Conservation (phyloP, 2,113 vertebrate genomes). For the Balaenoptera acutorostrata region DNA sequence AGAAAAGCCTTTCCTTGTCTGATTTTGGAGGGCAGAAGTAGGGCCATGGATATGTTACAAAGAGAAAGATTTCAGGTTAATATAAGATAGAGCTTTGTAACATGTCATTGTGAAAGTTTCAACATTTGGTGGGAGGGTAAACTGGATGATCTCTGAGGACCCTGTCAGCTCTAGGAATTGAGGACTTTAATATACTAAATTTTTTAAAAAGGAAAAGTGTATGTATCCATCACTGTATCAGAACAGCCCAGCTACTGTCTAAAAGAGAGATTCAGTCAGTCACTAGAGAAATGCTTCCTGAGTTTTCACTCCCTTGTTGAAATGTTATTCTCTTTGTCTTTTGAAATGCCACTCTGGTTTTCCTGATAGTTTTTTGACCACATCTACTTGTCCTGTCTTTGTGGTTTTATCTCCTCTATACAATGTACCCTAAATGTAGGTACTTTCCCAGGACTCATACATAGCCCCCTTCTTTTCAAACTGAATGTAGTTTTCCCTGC, state of each 20-base stretch:
- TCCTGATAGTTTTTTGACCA: not conserved
- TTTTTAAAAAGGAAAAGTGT: not conserved
- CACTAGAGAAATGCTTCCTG: not conserved
- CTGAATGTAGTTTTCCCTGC: not conserved
- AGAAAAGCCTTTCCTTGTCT: not conserved
- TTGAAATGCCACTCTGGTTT: not conserved
- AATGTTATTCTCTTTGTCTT: not conserved
- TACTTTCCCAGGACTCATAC: not conserved
- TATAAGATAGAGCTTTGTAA: not conserved
- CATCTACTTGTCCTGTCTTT: not conserved
- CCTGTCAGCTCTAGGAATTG: not conserved
- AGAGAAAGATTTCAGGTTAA: not conserved
- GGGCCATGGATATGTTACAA: not conserved
- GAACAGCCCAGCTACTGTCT: not conserved
- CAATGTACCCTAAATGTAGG: not conserved
- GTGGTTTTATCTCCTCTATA: not conserved
- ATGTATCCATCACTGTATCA: not conserved
- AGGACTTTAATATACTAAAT: not conserved
- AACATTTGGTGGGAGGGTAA: not conserved
- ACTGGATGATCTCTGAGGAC: not conserved
- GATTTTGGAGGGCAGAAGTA: not conserved
- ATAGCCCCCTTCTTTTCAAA: not conserved
- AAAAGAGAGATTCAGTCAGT: not conserved
- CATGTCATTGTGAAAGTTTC: not conserved
- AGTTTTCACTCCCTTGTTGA: not conserved